Percentiles rank a stretch among this genome's conserved stretches.
Conservation (phyloP, 2,797 vertebrate genomes). For the Chlorospingus flavigularis region DNA sequence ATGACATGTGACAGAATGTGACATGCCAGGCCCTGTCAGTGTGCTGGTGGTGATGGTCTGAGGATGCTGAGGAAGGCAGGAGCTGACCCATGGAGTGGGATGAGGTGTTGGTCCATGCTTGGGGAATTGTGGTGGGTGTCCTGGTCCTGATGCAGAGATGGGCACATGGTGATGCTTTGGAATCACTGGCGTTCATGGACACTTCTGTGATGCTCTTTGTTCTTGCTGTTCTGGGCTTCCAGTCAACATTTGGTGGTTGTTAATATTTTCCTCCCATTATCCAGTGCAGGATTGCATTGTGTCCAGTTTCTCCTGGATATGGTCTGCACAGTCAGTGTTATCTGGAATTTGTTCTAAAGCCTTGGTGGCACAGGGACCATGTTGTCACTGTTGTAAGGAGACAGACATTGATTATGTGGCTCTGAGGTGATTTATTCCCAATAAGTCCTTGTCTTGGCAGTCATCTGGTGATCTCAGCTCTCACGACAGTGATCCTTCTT, state of each 20-base stretch:
- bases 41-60: not conserved
- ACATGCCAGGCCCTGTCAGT: not conserved
- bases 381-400: not conserved
- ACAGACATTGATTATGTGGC: not conserved
- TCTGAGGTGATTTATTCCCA: not conserved
- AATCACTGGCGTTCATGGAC: not conserved
- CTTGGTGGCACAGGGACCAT: not conserved
- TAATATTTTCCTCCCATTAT: not conserved
- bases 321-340: not conserved
- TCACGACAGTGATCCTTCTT: not conserved
- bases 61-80: not conserved
- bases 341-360: not conserved
- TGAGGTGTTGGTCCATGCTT: not conserved
- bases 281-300: not conserved
- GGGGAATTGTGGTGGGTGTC: not conserved
- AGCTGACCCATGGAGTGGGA: not conserved
- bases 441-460: not conserved
- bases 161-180: not conserved
- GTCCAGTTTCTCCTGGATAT: not conserved
- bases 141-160: not conserved
- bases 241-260: not conserved
- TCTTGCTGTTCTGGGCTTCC: not conserved
- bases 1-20: not conserved
- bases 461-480: not conserved
- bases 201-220: not conserved